Evolutionary conservation across 2,888 invertebrate species (phyloP).

Genomic region (Spilarctia lutea): DNA sequence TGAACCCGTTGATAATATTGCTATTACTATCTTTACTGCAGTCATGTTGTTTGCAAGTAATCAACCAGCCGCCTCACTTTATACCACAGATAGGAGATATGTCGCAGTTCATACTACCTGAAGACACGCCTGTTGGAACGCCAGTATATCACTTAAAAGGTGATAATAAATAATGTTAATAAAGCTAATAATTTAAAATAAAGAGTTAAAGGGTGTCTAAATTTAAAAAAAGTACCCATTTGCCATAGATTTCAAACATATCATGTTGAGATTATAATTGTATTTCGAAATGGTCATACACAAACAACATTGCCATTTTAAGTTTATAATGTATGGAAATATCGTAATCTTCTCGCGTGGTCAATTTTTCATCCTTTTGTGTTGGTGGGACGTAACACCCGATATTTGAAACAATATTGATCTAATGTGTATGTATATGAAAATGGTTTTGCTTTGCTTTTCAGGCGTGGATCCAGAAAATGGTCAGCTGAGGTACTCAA

Average conservation of each 20-base stretch:
- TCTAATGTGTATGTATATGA: not conserved
- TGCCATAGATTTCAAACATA: no score
- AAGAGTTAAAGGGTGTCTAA: no score
- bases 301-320: no score
- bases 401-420: no score
- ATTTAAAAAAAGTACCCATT: no score
- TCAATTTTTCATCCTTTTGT: no score
- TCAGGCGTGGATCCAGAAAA: slow-evolving; percentile 91
- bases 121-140: slow-evolving; percentile 91
- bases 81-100: slow-evolving; percentile 91
- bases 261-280: no score
- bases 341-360: no score
- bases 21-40: slow-evolving; percentile 66
- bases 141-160: slow-evolving; percentile 92
- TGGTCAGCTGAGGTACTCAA: slow-evolving; percentile 90
- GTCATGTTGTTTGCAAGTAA: slow-evolving; percentile 80
- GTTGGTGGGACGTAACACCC: no score
- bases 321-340: no score
- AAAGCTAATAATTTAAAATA: no score
- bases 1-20: slow-evolving; percentile 70
- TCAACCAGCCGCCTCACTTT: slow-evolving; percentile 92
- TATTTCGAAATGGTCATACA: no score
- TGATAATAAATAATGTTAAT: slow-evolving; percentile 47
- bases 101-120: slow-evolving; percentile 90
- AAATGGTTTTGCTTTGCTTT: slow-evolving; percentile 30